Evolutionary conservation across 2,113 vertebrate species (phyloP).

Genomic region (Dromaius novaehollandiae): DNA sequence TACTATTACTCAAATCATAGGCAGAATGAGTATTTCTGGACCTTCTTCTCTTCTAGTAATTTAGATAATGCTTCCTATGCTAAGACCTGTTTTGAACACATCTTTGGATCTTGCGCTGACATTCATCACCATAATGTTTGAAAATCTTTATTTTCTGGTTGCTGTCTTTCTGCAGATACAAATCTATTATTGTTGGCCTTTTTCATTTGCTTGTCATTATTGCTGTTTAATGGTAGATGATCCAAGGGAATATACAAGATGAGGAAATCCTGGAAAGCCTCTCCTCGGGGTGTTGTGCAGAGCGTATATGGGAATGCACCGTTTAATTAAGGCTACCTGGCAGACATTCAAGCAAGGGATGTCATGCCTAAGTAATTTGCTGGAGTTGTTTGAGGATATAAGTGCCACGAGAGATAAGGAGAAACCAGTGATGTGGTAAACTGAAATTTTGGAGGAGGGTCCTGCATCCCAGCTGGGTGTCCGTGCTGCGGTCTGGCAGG

Average conservation of each 20-base stretch:
- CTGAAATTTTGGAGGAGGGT: neutral
- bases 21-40: neutral
- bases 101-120: neutral
- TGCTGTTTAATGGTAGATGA: conserved; percentile 41
- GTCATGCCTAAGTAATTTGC: conserved; percentile 50
- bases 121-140: neutral
- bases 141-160: neutral
- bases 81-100: neutral
- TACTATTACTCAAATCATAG: neutral
- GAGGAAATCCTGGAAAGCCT: conserved; percentile 39
- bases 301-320: neutral
- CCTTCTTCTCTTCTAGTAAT: neutral
- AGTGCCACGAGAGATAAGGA: conserved; percentile 26
- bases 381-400: conserved; percentile 49
- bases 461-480: neutral
- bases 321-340: conserved; percentile 69
- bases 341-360: conserved; percentile 47
- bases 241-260: conserved; percentile 42
- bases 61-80: neutral
- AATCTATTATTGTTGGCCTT: neutral
- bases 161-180: neutral
- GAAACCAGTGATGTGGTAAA: neutral
- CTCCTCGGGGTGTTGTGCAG: conserved; percentile 17
- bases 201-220: conserved; percentile 43
- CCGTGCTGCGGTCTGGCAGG: neutral